These are phyloP conservation scores for Caenorhabditis wallacei DNA, from an alignment of 2,888 invertebrate genomes.

Conservation along the genomic window DNA sequence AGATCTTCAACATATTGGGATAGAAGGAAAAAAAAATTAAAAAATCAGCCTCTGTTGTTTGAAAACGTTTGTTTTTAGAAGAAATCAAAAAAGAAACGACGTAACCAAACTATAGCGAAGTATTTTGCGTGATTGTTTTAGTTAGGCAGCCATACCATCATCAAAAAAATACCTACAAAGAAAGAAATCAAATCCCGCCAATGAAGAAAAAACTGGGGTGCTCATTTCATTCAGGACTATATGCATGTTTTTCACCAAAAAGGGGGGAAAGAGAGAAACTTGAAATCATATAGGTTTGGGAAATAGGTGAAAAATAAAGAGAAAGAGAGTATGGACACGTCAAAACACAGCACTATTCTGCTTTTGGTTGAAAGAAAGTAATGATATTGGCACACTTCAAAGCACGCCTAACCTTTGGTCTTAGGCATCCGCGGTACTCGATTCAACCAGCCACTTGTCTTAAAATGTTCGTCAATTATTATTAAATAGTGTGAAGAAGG, in stretches of 20 bases:
- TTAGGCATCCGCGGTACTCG: conserved; percentile 61
- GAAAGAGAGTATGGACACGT: conserved; percentile 68
- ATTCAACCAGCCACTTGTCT: conserved; percentile 65
- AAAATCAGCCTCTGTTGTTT: conserved; percentile 17
- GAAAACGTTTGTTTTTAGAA: conserved; percentile 9
- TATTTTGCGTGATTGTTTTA: conserved; percentile 61
- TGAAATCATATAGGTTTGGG: conserved; percentile 60
- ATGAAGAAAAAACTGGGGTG: conserved; percentile 53
- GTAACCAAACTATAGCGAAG: conserved; percentile 63
- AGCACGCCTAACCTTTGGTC: conserved; percentile 67
- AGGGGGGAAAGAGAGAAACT: conserved; percentile 47
- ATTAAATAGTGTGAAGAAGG: conserved; percentile 36
- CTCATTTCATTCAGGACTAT: conserved; percentile 60
- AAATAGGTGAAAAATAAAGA: conserved; percentile 60
- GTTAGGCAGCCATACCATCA: conserved; percentile 63
- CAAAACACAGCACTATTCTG: conserved; percentile 69
- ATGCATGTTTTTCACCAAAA: conserved; percentile 51
- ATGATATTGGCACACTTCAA: conserved; percentile 65
- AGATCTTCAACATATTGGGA: conserved; percentile 51
- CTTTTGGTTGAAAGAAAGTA: conserved; percentile 50
- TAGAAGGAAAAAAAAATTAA: conserved; percentile 44
- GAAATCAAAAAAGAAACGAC: conserved; percentile 18
- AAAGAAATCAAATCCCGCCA: conserved; percentile 61
- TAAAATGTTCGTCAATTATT: conserved; percentile 52
- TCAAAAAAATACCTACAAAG: conserved; percentile 27